Conservation (phyloP, 2,113 vertebrate genomes). For the Colius striatus region DNA sequence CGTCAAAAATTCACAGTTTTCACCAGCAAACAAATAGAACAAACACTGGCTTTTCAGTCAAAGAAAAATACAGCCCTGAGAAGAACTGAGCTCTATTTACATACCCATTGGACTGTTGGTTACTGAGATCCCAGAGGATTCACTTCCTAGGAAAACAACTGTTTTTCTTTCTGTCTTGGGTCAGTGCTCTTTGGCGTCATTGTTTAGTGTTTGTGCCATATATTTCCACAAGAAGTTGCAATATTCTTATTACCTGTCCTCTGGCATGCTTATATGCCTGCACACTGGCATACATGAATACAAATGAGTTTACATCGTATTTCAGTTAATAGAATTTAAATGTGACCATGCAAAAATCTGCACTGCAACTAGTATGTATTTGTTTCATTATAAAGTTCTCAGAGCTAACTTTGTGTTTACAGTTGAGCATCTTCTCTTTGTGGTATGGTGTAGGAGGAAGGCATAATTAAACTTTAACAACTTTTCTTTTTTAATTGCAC, state of each 20-base stretch:
- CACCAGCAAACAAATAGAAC: background rate
- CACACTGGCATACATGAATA: slow-evolving; percentile 1
- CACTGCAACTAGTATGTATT: background rate
- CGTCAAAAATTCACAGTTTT: background rate
- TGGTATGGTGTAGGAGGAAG: background rate
- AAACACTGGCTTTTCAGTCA: background rate
- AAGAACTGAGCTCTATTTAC: background rate
- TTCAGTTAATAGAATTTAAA: slow-evolving; percentile 34
- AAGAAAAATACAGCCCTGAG: background rate
- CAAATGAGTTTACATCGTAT: slow-evolving; percentile 19
- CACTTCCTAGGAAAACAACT: background rate
- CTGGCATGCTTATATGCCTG: background rate
- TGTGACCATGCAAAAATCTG: background rate
- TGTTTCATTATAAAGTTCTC: slow-evolving; percentile 11
- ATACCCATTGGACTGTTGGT: background rate
- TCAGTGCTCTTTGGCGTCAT: background rate
- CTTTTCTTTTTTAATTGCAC: slow-evolving; percentile 8
- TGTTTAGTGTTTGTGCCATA: background rate
- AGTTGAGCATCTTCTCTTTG: background rate
- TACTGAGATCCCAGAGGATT: background rate
- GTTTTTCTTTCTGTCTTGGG: background rate
- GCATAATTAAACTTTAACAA: slow-evolving; percentile 7
- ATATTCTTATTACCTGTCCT: background rate
- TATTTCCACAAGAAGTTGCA: background rate
- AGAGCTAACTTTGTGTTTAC: background rate